Base-by-base conservation (phyloP, 2,113 vertebrate genomes). In the Archocentrus centrarchus region DNA sequence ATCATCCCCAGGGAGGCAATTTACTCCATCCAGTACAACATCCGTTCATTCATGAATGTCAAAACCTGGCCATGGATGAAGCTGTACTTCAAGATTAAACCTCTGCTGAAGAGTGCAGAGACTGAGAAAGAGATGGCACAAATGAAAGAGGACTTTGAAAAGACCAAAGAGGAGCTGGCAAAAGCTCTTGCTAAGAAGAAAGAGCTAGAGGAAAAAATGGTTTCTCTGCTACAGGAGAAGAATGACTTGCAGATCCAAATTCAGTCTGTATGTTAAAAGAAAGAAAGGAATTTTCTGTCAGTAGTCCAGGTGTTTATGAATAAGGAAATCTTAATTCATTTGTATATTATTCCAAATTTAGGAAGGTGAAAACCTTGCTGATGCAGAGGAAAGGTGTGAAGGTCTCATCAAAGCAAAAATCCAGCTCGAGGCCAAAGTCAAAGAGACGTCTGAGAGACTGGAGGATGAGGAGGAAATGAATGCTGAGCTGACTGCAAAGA, bases 11-110 rank as follows among this genome's bases (percentile, higher is more conserved):
- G 96, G 68, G 97, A 98, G 63, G 93, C 98, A 1, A 96, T 98
- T 93, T 97, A 55, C 22, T 47, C 87, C 8, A 83, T 89, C 80
- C 98, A 99, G 59, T 97, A 97, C 95, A 99, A 99, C 41, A 73
- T 98, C 64, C 96, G 96, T 20, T 87, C 96, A 86, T 96, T 96
- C 93, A 96, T 96, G 95, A 96, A 96, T 90, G 96, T 97, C 89
- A 97, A 96, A 92, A 94, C 94, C 20, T 96, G 96, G 96, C 95
- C 96, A 82, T 96, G 95, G 96, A 96, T 96, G 96, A 96, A 96
- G 91, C 77, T 96, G 30, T 96, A 96, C 84, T 96, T 96, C 80
- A 96, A 94, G 77, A 96, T 96, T 22, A 96, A 96, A 86, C 96
- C 96, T 78, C 90, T 96, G 50, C 91, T 96, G 58, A 95, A 96